Base-by-base conservation (phyloP, 2,797 vertebrate genomes). In the Enteromius argenteus region DNA sequence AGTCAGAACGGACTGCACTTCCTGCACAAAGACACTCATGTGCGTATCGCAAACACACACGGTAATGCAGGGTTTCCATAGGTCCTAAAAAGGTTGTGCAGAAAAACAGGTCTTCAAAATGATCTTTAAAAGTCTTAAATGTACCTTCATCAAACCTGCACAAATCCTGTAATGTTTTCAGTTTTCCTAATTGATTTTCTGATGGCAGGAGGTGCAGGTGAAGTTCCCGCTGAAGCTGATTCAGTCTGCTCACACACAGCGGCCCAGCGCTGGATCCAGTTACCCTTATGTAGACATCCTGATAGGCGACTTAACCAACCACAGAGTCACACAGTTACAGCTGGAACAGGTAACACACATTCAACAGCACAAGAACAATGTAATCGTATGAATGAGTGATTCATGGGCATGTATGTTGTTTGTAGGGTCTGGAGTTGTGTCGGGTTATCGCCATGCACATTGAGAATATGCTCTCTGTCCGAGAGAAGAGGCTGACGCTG, bases 1-100 rank as follows among this genome's bases (percentile, higher is more conserved):
- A 99, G 96, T 93, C 97, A 98, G 91, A 97, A 98, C 0, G 98
- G 98, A 75, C 96, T 99, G 84, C 96, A 96, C 93, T 99, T 99
- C 91, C 95, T 99, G 88, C 96, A 96, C 94, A 97, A 96, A 84
- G 96, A 96, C 79, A 97, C 96, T 73, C 97, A 99, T 0, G 98
- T 99, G 92, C 89, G 96, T 90, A 81, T 32, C 30, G 80, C 66
- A 78, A 23, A 42, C 76, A 73, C 35, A 80, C 4, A 5, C 80
- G 14, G 7, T 14, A 32, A 56, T 27, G 7, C 9, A 23, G 53
- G 53, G 8, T 58, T 58, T 23, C 53, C n/a, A 56, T 3, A 58
- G n/a, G 53, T 11, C 53, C n/a, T 58, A 58, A 58, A 58, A 58
- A 58, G 21, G 10, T 23, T 10, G 4, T 58, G n/a, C 53, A 15